Conservation (phyloP, 2,888 invertebrate species). For the Alentia gelatinosa region DNA sequence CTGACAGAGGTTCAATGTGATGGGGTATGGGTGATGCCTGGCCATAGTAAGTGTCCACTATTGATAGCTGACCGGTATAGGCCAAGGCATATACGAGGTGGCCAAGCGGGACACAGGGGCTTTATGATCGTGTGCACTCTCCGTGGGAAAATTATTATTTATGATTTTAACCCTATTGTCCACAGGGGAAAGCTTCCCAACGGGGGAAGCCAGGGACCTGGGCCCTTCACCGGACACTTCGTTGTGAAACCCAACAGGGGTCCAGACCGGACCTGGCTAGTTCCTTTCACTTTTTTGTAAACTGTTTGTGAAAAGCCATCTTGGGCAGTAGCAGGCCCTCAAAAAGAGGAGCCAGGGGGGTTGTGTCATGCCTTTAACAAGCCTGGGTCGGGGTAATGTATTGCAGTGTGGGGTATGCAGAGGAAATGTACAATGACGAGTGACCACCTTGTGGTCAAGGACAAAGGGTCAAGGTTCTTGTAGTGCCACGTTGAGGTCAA, state of each 20-base stretch:
- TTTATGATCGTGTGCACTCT: neutral
- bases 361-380: constrained; percentile 40
- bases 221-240: constrained; percentile 1
- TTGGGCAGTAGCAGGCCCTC: neutral
- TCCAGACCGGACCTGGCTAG: neutral
- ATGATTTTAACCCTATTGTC: constrained; percentile 42
- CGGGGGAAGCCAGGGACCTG: neutral
- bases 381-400: neutral
- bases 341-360: constrained; percentile 34
- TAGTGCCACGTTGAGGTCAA: neutral
- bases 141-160: constrained; percentile 49
- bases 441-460: neutral
- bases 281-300: constrained; percentile 24
- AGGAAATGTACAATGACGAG: neutral
- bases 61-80: neutral
- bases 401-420: neutral
- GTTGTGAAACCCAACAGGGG: constrained; percentile 28
- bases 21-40: neutral
- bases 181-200: neutral
- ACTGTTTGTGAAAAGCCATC: constrained; percentile 49
- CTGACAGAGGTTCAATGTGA: neutral
- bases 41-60: neutral
- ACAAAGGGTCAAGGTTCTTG: neutral
- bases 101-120: neutral
- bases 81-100: neutral